Base-by-base conservation (phyloP, 2,888 invertebrate species). In the Netelia fuscicornis region DNA sequence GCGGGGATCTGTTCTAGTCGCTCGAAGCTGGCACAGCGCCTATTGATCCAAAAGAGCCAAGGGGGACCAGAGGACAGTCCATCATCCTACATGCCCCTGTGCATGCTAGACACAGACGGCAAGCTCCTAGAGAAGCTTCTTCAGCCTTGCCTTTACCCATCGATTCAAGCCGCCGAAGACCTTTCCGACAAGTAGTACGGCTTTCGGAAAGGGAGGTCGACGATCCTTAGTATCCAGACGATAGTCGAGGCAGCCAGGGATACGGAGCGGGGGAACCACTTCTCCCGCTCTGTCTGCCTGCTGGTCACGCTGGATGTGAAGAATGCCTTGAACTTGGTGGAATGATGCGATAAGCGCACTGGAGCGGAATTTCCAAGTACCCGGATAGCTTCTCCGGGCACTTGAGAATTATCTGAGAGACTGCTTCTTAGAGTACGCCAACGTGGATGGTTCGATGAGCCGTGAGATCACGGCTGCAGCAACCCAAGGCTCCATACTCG, bases 61-160 rank as follows among this genome's bases (percentile, higher is more conserved):
- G 82, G 82, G 6, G 85, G 84, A 30, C 72, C 80, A 42, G 62
- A 56, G 17, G 56, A 62, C 52, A 65, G 65, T 11, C 78, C 88
- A 42, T 83, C 80, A 20, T 48, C 77, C 8, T 87, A 83, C 68
- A 77, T 86, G 17, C 83, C 83, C 48, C 68, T 85, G 5, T 88
- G 86, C 72, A 86, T 89, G 70, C 80, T 82, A 0, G 76, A 86
- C 13, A 71, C 48, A 0, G 77, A 83, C 8, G 81, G 83, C 11
- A 87, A 86, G 25, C 62, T 88, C 11, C 68, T 85, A 13, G 87
- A 89, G 65, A 87, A 84, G 72, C 70, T 88, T 48, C 78, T 89
- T 1, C 37, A 6, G 0, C 37, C 37, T 37, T 6, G 37, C 8
- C 37, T 37, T 6, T 6, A 37, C 6, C 1, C 37, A 6, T 5